Evolutionary conservation across 2,888 invertebrate species (phyloP).

Genomic region (Amblyteles armatorius): DNA sequence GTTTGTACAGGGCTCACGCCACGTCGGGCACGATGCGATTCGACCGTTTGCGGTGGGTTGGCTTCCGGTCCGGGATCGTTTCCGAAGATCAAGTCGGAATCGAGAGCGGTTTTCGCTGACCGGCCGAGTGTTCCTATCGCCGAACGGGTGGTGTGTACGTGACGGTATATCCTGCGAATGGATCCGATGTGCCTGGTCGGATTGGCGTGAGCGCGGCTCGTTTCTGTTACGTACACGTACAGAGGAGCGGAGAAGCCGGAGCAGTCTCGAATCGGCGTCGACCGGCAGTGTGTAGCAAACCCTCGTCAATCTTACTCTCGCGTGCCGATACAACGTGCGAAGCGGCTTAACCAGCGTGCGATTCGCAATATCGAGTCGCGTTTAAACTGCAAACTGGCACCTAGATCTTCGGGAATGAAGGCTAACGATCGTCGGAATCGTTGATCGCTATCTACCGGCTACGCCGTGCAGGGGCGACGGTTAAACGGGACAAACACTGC

Average conservation of each 20-base stretch:
- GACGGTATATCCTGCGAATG: slow-evolving; percentile 18
- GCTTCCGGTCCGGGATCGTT: slow-evolving; percentile 3
- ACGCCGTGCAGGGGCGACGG: not conserved
- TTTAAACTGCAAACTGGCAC: slow-evolving; percentile 9
- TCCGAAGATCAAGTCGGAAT: slow-evolving; percentile 14
- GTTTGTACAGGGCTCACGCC: slow-evolving; percentile 44
- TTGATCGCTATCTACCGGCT: slow-evolving; percentile 24
- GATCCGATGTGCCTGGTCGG: slow-evolving; percentile 39
- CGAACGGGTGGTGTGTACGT: not conserved
- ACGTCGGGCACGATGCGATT: slow-evolving; percentile 24
- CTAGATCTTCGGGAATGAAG: slow-evolving; percentile 16
- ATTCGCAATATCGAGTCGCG: slow-evolving; percentile 23
- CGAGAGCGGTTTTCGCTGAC: slow-evolving; percentile 25
- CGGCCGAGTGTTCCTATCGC: slow-evolving; percentile 19
- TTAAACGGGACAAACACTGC: slow-evolving; percentile 26
- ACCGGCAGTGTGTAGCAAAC: slow-evolving; percentile 19
- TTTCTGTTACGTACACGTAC: slow-evolving; percentile 20
- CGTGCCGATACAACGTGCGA: slow-evolving; percentile 61
- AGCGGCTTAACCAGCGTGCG: slow-evolving; percentile 47
- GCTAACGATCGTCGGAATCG: slow-evolving; percentile 49
- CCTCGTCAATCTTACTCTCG: slow-evolving; percentile 64
- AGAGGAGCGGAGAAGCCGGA: not conserved
- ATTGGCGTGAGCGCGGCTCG: slow-evolving; percentile 49
- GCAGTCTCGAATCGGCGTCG: slow-evolving; percentile 2
- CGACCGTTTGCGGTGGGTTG: slow-evolving; percentile 17